Percentiles rank a stretch among this genome's conserved stretches.
These are phyloP conservation scores for Metalampra italica DNA, from an alignment of 2,888 invertebrate genomes.

Conservation along the genomic window DNA sequence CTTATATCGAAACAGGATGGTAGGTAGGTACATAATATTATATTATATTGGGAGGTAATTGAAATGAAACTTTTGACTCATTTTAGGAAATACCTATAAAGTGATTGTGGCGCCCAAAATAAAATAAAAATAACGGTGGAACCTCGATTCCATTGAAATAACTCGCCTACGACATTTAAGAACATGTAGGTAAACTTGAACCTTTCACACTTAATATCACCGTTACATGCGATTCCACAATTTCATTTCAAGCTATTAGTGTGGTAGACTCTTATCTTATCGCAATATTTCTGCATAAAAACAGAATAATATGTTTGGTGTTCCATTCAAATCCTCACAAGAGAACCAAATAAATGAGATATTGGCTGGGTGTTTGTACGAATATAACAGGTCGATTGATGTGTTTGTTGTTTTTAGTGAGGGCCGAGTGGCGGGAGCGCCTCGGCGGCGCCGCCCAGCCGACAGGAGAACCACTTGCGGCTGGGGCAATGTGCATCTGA, in stretches of 20 bases:
- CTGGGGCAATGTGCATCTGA: conserved; percentile 66
- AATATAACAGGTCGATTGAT: conserved; percentile 66
- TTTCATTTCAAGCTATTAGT: conserved; percentile 70
- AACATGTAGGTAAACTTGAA: conserved; percentile 61
- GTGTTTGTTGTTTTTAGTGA: conserved; percentile 74
- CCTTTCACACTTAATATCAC: conserved; percentile 68
- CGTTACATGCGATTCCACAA: conserved; percentile 73
- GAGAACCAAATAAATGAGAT: conserved; percentile 35
- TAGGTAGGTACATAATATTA: no score
- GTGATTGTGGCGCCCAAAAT: not conserved
- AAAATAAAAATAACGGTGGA: conserved; percentile 24
- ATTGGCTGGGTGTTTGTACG: conserved; percentile 48
- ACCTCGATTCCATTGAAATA: conserved; percentile 42
- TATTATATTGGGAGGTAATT: no score
- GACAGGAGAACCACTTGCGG: conserved; percentile 64
- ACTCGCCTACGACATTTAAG: conserved; percentile 44
- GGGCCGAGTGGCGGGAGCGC: conserved; percentile 63
- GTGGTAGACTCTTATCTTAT: conserved; percentile 61
- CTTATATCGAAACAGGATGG: no score
- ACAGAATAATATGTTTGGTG: conserved; percentile 55
- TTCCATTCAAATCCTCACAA: conserved; percentile 36
- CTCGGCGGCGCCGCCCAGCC: conserved; percentile 67
- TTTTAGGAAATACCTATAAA: not conserved
- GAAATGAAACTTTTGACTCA: no score
- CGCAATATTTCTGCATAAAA: conserved; percentile 64